These are phyloP conservation scores for Crepidodera aurea DNA, from an alignment of 2,888 invertebrate species.

Conservation along the genomic window DNA sequence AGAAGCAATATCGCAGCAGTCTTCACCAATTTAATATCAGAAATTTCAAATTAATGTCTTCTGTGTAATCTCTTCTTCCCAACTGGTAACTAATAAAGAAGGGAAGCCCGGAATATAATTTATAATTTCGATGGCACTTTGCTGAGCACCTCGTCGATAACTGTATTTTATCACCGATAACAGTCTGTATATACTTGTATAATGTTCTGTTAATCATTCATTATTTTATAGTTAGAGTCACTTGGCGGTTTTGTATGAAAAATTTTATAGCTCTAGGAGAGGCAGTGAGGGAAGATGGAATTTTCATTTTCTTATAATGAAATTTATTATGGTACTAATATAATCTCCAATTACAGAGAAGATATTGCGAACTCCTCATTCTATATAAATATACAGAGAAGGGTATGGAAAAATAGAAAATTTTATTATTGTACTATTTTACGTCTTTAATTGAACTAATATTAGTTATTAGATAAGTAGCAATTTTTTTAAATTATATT, in stretches of 20 bases:
- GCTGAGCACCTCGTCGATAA: conserved; percentile 49
- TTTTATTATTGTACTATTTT: too few species aligned
- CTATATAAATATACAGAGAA: too few species aligned
- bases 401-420: too few species aligned
- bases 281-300: background rate
- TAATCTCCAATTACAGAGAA: too few species aligned
- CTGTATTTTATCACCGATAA: conserved; percentile 51
- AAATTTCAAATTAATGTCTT: conserved; percentile 56
- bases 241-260: background rate
- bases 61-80: conserved; percentile 54
- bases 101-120: conserved; percentile 44
- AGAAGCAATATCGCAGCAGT: conserved; percentile 23
- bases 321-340: background rate
- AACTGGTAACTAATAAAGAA: conserved; percentile 52
- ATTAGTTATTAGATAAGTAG: too few species aligned
- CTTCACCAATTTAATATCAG: conserved; percentile 46
- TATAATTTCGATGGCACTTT: conserved; percentile 51
- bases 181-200: conserved; percentile 25
- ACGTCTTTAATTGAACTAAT: too few species aligned
- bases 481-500: too few species aligned
- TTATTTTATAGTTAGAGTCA: background rate
- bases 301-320: background rate
- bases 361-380: too few species aligned
- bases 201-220: conserved; percentile 32
- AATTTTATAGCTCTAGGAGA: background rate